Evolutionary conservation across 1,140 invertebrate genomes (phyloP).

Genomic region (Tenebrio molitor): DNA sequence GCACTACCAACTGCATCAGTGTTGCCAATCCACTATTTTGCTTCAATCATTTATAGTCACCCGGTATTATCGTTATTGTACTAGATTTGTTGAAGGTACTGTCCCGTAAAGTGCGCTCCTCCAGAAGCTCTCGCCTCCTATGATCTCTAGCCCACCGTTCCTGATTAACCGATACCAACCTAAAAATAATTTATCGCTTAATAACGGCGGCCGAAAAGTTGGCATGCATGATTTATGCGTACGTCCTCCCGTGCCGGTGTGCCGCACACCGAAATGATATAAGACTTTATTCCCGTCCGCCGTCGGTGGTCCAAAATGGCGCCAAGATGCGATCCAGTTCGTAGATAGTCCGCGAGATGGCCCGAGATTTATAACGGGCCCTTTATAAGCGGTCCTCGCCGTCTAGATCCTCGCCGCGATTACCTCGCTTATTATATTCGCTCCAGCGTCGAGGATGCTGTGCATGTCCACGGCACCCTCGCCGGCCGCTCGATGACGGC

Average conservation of each 20-base stretch:
- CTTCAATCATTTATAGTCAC: too few species aligned
- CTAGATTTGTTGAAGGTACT: too few species aligned
- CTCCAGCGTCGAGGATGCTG: background rate
- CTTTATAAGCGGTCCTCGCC: conserved; percentile 51
- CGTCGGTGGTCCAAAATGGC: conserved; percentile 58
- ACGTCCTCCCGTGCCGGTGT: conserved; percentile 9
- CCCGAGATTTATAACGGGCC: conserved; percentile 54
- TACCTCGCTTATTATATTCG: conserved; percentile 37
- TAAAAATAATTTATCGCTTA: conserved; percentile 34
- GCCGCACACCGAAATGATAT: conserved; percentile 47
- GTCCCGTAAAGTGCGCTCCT: too few species aligned
- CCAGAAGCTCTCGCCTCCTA: conserved; percentile 33
- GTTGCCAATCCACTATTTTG: too few species aligned
- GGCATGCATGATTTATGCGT: conserved; percentile 34
- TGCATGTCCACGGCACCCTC: too few species aligned
- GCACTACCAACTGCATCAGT: too few species aligned
- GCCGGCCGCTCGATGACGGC: conserved; percentile 36
- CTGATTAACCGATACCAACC: conserved; percentile 33
- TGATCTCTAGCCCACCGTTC: conserved; percentile 12
- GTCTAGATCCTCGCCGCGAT: conserved; percentile 45
- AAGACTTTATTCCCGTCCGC: conserved; percentile 29
- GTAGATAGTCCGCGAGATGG: conserved; percentile 55
- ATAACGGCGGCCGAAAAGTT: conserved; percentile 11
- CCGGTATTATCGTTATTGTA: too few species aligned
- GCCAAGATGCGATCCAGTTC: conserved; percentile 57